These are phyloP conservation scores for Rhinichthys klamathensis DNA, from an alignment of 2,113 vertebrate genomes.

Conservation along the genomic window DNA sequence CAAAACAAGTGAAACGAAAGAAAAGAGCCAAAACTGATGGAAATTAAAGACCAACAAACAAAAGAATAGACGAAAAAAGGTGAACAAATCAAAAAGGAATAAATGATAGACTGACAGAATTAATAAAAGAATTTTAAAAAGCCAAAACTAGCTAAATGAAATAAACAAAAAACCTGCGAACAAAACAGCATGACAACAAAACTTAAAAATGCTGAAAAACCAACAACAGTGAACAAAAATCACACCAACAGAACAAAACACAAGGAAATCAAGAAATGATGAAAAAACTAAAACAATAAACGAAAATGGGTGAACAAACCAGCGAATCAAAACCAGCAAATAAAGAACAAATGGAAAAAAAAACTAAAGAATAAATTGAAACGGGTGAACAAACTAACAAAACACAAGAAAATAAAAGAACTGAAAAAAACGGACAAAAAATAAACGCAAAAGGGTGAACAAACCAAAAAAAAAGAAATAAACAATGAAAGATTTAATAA, in stretches of 20 bases:
- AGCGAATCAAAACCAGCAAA: neutral
- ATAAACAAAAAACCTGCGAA: no score
- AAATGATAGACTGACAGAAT: neutral
- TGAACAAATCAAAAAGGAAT: neutral
- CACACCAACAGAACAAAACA: neutral
- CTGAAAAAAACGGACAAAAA: no score
- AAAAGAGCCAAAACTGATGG: neutral
- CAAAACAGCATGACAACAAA: no score
- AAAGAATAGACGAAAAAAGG: neutral
- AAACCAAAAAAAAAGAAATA: no score
- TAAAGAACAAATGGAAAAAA: neutral
- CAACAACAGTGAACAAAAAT: no score
- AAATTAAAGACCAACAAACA: no score
- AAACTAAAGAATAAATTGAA: neutral
- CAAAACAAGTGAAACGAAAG: neutral
- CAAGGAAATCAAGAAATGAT: no score
- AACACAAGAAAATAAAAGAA: neutral
- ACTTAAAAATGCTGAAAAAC: neutral
- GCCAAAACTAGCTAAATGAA: neutral
- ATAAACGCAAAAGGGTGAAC: neutral
- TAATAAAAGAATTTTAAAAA: no score
- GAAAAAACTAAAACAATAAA: no score
- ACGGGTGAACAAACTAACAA: neutral
- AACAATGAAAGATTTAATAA: no score
- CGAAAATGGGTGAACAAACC: no score